Conservation (phyloP, 1,140 invertebrate genomes). For the Pomacea maculata region DNA sequence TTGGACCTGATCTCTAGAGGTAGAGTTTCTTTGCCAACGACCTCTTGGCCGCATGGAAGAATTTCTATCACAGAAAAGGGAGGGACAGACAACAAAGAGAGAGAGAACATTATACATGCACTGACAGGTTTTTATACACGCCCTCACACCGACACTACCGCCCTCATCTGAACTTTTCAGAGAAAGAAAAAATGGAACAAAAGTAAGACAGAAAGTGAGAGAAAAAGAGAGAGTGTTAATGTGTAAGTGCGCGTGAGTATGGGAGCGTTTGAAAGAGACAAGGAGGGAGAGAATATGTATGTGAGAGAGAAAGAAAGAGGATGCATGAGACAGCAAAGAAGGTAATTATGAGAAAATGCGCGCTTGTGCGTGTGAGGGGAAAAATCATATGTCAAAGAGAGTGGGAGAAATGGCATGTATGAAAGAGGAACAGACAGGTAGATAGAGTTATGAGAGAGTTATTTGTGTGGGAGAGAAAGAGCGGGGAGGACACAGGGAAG, state of each 20-base stretch:
- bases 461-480: neutral
- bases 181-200: neutral
- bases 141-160: too few relatives aligned
- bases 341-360: neutral
- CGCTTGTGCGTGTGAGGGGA: neutral
- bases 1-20: too few relatives aligned
- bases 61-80: too few relatives aligned
- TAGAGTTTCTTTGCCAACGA: too few relatives aligned
- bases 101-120: too few relatives aligned
- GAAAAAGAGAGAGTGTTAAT: too few relatives aligned
- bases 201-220: neutral
- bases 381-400: neutral
- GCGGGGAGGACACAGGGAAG: neutral
- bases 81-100: too few relatives aligned
- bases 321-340: neutral
- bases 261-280: neutral
- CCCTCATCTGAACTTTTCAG: too few relatives aligned
- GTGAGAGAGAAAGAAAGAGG: neutral
- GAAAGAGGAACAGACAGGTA: too few relatives aligned
- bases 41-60: too few relatives aligned
- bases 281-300: neutral
- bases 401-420: neutral
- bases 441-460: neutral
- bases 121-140: too few relatives aligned
- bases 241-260: too few relatives aligned